Evolutionary conservation across 1,140 invertebrate genomes (phyloP).

Genomic region (Lanistes nyassanus): DNA sequence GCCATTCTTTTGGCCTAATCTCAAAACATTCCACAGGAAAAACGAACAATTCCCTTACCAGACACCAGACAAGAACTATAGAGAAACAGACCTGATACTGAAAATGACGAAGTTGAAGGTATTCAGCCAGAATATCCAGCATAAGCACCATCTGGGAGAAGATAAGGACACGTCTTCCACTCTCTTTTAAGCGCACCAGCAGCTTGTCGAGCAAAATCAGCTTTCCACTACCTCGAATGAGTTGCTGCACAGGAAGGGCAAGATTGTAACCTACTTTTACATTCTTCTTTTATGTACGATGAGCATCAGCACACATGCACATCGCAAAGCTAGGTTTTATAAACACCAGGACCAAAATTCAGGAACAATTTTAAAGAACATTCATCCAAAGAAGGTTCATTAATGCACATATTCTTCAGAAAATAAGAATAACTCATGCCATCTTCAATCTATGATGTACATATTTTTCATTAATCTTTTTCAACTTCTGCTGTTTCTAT

Average conservation of each 20-base stretch:
- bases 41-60: not conserved
- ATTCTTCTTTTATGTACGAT: too few relatives aligned
- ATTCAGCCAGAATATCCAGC: slow-evolving; percentile 94
- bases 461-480: too few relatives aligned
- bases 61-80: not conserved
- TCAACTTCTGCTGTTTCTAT: too few relatives aligned
- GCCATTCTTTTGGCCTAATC: too few relatives aligned
- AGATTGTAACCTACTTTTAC: too few relatives aligned
- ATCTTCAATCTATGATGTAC: too few relatives aligned
- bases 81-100: slow-evolving; percentile 74
- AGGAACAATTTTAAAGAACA: too few relatives aligned
- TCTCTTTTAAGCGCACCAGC: slow-evolving; percentile 83
- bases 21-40: too few relatives aligned
- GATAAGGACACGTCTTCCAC: slow-evolving; percentile 92
- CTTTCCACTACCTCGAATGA: slow-evolving; percentile 77
- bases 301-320: too few relatives aligned
- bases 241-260: slow-evolving; percentile 37
- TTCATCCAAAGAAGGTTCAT: not conserved
- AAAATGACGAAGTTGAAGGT: slow-evolving; percentile 60
- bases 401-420: not conserved
- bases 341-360: too few relatives aligned
- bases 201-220: slow-evolving; percentile 88
- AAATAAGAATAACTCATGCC: too few relatives aligned
- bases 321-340: too few relatives aligned
- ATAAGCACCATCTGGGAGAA: slow-evolving; percentile 99